Evolutionary conservation across 1,140 invertebrate genomes (phyloP), one percentile per base, ranked within the genome.

Genomic region (Drosophila gunungcola): DNA sequence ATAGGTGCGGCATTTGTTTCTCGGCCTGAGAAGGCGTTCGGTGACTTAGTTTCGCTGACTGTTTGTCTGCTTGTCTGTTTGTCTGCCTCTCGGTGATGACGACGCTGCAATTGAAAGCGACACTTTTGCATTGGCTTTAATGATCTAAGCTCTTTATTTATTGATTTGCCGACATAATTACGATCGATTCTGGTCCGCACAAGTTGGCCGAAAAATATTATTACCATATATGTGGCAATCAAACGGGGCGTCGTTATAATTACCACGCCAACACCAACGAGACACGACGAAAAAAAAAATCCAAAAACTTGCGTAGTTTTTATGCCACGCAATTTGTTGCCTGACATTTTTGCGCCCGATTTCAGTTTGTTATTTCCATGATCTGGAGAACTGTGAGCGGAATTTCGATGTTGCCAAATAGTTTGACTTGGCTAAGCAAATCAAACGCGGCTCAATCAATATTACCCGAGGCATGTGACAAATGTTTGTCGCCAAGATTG

Each of bases 171-270:
- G 80, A 74, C 54, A 74, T 85, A 80, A 84, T 77, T 84, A 69
- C 80, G 64, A 73, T 57, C 62, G 73, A n/a, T 51, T 51, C n/a
- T n/a, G 39, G 63, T 46, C 46, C 43, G 48, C 65, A 48, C 25
- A 49, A 46, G 29, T 43, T 45, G 51, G 42, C 55, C 39, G 39
- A 70, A 60, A 77, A 77, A 69, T 62, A 88, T 60, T 88, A 77
- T 77, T 83, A 89, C 72, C 84, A 88, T 88, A 80, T 83, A 72
- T 83, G 67, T 80, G 65, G 72, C 82, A 81, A 29, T 63, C 79
- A 54, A 73, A 57, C 73, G 67, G 56, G 68, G 74, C 67, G 61
- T 62, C 81, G 75, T 89, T 89, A 88, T 88, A 88, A 83, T 88
- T 80, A 83, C 83, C 63, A 57, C 70, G 73, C 61, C 58, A 80